Conservation (phyloP, 2,113 vertebrate genomes). For the Probosciger aterrimus region DNA sequence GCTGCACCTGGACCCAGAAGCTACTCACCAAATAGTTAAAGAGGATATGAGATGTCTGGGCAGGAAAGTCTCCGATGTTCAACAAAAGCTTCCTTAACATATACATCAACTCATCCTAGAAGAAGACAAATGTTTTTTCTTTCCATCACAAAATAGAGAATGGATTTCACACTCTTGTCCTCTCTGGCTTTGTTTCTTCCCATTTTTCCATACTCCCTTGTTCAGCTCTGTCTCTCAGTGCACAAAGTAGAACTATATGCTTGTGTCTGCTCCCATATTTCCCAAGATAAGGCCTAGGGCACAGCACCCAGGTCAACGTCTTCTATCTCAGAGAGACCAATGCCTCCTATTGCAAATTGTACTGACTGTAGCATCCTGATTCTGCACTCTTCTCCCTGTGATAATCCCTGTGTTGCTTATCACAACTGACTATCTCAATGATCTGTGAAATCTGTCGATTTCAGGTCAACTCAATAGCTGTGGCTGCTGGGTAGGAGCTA, state of each 20-base stretch:
- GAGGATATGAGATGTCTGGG: conserved; percentile 97
- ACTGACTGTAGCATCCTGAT: neutral
- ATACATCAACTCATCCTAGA: conserved; percentile 96
- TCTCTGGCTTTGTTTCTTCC: neutral
- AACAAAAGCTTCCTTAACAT: conserved; percentile 96
- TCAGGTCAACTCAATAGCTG: neutral
- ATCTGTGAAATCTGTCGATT: neutral
- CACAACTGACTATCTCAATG: neutral
- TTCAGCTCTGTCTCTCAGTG: neutral
- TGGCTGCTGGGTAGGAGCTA: neutral
- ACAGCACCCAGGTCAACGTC: neutral
- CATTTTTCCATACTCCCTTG: neutral
- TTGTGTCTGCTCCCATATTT: neutral
- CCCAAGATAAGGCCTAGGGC: neutral
- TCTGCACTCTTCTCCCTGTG: neutral
- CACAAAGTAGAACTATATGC: neutral
- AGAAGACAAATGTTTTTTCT: neutral
- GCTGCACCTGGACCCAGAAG: neutral
- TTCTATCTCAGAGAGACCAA: neutral
- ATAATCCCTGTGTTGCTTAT: neutral
- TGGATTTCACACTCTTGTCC: neutral
- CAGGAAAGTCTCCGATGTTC: conserved; percentile 96
- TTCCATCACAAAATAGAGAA: neutral
- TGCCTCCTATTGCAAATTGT: neutral
- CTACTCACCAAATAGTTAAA: conserved; percentile 95